These are phyloP conservation scores for Catagonus wagneri DNA, from an alignment of 2,113 vertebrate genomes.

Conservation along the genomic window DNA sequence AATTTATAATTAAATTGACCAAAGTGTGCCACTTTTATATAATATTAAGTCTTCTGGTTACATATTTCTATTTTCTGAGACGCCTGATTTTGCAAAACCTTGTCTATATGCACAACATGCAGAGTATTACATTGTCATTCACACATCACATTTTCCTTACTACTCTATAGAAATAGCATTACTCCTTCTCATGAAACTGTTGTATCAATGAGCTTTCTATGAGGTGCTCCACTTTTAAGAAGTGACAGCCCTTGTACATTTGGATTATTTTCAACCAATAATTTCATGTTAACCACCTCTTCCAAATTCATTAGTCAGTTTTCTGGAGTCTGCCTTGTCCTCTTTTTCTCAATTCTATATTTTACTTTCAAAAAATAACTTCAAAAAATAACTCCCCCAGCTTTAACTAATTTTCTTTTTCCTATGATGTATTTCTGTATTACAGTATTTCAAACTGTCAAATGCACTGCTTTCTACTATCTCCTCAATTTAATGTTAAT, in stretches of 20 bases:
- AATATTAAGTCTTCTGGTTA: background rate
- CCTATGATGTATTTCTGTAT: background rate
- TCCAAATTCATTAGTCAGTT: background rate
- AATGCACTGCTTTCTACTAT: background rate
- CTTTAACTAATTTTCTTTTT: background rate
- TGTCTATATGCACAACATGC: background rate
- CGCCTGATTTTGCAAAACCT: background rate
- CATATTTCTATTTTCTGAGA: background rate
- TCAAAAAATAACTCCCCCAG: too few relatives aligned
- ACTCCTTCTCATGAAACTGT: background rate
- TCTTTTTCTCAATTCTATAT: background rate
- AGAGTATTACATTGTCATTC: background rate
- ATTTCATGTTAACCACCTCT: background rate
- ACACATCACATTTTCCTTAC: background rate
- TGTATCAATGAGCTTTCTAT: background rate
- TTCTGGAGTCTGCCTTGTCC: background rate
- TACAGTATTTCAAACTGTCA: background rate
- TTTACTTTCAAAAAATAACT: constrained; percentile 30
- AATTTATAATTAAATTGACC: background rate
- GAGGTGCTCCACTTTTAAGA: background rate
- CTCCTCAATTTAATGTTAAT: background rate
- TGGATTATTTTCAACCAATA: background rate
- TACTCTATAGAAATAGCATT: background rate
- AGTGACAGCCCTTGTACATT: background rate
- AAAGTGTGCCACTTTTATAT: background rate